phyloP scores from a whole-genome alignment of 2,113 vertebrate species.

The Urocynchramus pylzowi region DNA sequence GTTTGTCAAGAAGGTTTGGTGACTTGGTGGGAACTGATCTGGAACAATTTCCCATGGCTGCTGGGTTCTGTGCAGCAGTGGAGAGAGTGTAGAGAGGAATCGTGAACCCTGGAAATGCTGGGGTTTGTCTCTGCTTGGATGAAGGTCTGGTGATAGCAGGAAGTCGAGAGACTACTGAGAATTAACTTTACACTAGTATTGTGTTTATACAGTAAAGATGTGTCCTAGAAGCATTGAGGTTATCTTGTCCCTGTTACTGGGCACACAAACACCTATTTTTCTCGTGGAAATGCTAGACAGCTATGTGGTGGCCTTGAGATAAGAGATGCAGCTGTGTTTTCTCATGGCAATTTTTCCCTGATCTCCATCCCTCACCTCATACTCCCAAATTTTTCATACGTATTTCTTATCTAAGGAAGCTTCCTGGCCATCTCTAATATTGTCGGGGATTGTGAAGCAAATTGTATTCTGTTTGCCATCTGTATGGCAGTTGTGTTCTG shows the following conservation, averaged over 20 bases:
- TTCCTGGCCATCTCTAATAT: background rate
- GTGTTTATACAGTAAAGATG: background rate
- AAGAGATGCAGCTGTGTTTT: background rate
- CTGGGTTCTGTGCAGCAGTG: background rate
- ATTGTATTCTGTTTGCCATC: no score
- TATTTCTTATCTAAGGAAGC: background rate
- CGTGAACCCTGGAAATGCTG: accelerated
- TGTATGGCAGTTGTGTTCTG: no score
- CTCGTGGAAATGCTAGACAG: background rate
- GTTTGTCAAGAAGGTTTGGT: background rate
- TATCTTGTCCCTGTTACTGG: background rate
- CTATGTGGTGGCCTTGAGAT: background rate
- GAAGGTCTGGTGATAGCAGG: background rate
- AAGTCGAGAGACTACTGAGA: background rate
- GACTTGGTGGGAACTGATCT: background rate
- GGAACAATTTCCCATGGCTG: background rate
- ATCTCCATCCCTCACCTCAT: accelerated
- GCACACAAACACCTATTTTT: background rate
- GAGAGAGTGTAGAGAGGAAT: background rate
- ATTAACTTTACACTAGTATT: background rate
- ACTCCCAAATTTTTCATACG: background rate
- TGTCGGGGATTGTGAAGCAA: no score
- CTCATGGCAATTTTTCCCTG: background rate
- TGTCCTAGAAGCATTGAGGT: background rate
- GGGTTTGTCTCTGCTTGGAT: background rate